These are phyloP conservation scores for Pycnomerus fuliginosus DNA, from an alignment of 2,888 invertebrate genomes.

Conservation along the genomic window DNA sequence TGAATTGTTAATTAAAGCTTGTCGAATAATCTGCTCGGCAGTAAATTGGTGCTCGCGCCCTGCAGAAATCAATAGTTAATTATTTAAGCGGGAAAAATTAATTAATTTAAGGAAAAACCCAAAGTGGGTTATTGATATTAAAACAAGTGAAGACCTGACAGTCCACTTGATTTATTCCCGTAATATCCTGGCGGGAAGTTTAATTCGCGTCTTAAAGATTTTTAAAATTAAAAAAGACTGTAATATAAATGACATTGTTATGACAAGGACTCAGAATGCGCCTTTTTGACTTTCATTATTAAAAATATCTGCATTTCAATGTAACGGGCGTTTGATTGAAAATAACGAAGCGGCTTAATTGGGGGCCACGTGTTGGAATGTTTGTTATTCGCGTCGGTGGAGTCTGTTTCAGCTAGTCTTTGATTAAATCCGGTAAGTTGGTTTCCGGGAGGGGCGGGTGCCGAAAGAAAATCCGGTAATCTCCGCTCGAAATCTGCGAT, in stretches of 20 bases:
- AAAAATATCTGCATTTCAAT: conserved; percentile 49
- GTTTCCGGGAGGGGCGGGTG: conserved; percentile 23
- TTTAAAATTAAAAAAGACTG: conserved; percentile 49
- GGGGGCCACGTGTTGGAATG: conserved; percentile 18
- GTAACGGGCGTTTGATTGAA: conserved; percentile 13
- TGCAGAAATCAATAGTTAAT: conserved; percentile 20
- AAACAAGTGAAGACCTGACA: conserved; percentile 47
- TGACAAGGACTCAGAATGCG: conserved; percentile 43
- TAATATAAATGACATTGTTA: conserved; percentile 51
- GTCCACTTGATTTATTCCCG: conserved; percentile 47
- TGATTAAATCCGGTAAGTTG: conserved; percentile 32
- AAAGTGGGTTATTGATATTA: conserved; percentile 44
- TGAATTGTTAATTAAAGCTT: conserved; percentile 23
- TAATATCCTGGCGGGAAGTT: conserved; percentile 49
- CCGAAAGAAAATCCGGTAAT: conserved; percentile 36
- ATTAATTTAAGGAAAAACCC: conserved; percentile 24
- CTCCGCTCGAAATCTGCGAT: conserved; percentile 39
- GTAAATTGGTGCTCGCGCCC: conserved; percentile 12
- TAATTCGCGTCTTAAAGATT: conserved; percentile 49
- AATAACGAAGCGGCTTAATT: conserved; percentile 8
- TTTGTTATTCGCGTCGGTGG: conserved; percentile 25
- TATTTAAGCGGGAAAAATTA: conserved; percentile 24
- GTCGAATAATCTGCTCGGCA: conserved; percentile 18
- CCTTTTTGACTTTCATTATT: conserved; percentile 48
- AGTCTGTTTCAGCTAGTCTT: conserved; percentile 26